These are phyloP conservation scores for Mya arenaria DNA, from an alignment of 1,140 invertebrate genomes.

Conservation along the genomic window DNA sequence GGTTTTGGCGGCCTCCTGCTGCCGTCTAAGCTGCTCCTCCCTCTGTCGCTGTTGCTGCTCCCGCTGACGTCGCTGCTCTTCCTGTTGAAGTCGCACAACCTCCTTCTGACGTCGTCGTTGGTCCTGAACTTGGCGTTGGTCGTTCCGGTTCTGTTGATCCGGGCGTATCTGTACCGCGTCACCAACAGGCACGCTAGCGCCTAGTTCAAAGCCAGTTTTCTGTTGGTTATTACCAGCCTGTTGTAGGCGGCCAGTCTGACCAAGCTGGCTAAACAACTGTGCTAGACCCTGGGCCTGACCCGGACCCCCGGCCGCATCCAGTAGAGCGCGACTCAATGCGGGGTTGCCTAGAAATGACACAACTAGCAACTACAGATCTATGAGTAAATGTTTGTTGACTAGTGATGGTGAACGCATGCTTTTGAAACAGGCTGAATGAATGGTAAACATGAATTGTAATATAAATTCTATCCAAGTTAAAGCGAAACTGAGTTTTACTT, in stretches of 20 bases:
- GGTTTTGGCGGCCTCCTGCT: background rate
- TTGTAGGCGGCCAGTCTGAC: background rate
- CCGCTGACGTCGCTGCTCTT: background rate
- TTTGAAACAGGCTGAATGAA: too few relatives aligned
- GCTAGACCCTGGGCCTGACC: background rate
- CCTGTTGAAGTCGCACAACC: slow-evolving; percentile 5
- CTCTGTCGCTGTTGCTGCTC: background rate
- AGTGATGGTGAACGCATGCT: too few relatives aligned
- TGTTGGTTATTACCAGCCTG: background rate
- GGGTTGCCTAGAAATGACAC: slow-evolving; percentile 37
- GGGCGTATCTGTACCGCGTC: too few relatives aligned
- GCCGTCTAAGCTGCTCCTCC: slow-evolving; percentile 1
- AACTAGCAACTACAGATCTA: background rate
- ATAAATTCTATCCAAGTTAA: too few relatives aligned
- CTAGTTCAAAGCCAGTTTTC: slow-evolving; percentile 20
- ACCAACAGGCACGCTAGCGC: slow-evolving; percentile 30
- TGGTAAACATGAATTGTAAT: too few relatives aligned
- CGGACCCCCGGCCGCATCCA: background rate
- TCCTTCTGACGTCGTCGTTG: background rate
- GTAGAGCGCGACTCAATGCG: background rate
- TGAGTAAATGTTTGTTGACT: too few relatives aligned
- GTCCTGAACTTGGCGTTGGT: background rate
- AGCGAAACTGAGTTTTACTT: too few relatives aligned
- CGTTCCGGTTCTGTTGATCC: too few relatives aligned
- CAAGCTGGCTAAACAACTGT: background rate